Conservation (phyloP, 1,140 invertebrate species). For the Galleria mellonella region DNA sequence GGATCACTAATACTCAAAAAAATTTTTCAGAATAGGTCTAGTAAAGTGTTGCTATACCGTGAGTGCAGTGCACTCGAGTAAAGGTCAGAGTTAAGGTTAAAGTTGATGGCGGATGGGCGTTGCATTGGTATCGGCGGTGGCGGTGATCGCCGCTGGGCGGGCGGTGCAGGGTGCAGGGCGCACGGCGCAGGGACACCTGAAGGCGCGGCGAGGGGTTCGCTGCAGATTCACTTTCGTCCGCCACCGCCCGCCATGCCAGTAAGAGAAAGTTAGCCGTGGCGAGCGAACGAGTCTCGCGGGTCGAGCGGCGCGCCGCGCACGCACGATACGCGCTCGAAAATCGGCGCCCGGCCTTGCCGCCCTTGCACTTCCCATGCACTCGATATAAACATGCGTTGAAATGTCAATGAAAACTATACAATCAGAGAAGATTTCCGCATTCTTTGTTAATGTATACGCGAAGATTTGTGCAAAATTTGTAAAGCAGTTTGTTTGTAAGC, state of each 20-base stretch:
- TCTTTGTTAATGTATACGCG: slow-evolving; percentile 12
- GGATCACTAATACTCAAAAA: background rate
- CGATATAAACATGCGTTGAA: slow-evolving; percentile 24
- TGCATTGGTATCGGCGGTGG: slow-evolving; percentile 32
- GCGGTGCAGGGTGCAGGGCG: slow-evolving; percentile 38
- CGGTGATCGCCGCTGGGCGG: slow-evolving; percentile 39
- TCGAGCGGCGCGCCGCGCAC: slow-evolving; percentile 56
- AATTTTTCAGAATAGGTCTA: background rate
- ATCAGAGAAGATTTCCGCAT: slow-evolving; percentile 26
- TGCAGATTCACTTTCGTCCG: slow-evolving; percentile 73
- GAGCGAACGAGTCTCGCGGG: slow-evolving; percentile 64
- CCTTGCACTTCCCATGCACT: slow-evolving; percentile 20
- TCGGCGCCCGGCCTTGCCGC: slow-evolving; percentile 19
- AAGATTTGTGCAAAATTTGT: slow-evolving; percentile 14
- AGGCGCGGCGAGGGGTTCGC: slow-evolving; percentile 48
- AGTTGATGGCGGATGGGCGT: slow-evolving; percentile 53
- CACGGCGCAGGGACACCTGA: slow-evolving; percentile 30
- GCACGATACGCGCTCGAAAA: slow-evolving; percentile 38
- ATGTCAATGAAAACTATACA: slow-evolving; percentile 15
- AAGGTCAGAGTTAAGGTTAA: slow-evolving; percentile 71
- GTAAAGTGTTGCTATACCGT: slow-evolving; percentile 15
- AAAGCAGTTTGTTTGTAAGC: slow-evolving; percentile 15
- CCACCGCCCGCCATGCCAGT: slow-evolving; percentile 62
- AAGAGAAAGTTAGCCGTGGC: slow-evolving; percentile 69
- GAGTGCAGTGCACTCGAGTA: slow-evolving; percentile 60